These are phyloP conservation scores for Peromyscus maniculatus DNA, from an alignment of 2,113 vertebrate species.

Conservation along the genomic window DNA sequence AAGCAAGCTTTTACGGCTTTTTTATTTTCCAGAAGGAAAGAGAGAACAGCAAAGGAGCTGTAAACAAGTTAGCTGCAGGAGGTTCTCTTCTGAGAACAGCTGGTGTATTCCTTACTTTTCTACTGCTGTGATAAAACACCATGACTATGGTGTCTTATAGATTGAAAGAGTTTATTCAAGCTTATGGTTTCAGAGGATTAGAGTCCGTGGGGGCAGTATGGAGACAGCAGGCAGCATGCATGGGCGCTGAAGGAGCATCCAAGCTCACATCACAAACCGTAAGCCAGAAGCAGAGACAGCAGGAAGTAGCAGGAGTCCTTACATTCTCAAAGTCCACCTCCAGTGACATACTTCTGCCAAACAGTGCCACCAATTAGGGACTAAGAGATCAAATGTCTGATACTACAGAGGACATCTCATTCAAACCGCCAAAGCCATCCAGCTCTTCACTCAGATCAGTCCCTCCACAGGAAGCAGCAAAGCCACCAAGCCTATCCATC, in stretches of 20 bases:
- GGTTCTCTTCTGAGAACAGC: neutral
- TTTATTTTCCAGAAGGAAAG: neutral
- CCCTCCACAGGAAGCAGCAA: neutral
- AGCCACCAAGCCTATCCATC: accelerated
- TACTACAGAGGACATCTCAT: neutral
- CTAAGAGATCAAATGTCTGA: neutral
- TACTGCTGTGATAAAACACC: neutral
- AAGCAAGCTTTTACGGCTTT: neutral
- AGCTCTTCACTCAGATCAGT: neutral
- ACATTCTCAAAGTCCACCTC: neutral
- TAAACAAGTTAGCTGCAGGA: neutral
- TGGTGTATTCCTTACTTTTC: neutral
- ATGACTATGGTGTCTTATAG: neutral
- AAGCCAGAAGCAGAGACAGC: neutral
- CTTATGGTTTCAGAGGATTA: neutral
- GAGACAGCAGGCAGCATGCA: neutral
- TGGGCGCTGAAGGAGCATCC: neutral
- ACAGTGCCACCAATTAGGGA: too few species aligned
- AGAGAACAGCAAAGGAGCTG: neutral
- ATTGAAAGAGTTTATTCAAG: neutral
- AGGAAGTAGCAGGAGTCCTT: neutral
- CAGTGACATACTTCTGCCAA: neutral
- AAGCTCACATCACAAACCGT: neutral
- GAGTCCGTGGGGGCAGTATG: too few species aligned
- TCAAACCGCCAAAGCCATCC: neutral